Evolutionary conservation across 2,888 invertebrate species (phyloP), one percentile per base, ranked within the genome.

Genomic region (Mythimna ferrago): DNA sequence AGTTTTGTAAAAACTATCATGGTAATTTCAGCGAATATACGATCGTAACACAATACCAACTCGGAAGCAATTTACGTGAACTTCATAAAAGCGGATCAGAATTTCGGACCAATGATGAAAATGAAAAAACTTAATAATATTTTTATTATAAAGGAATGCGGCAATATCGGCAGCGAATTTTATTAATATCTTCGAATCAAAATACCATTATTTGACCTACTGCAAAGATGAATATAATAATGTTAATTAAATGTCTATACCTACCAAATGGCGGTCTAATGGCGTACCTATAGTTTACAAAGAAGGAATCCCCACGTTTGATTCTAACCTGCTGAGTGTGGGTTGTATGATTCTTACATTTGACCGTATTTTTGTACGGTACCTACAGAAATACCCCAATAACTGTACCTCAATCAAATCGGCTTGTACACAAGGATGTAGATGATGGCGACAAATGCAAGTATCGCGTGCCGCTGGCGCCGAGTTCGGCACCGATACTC

Each of bases 381-480:
- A 57, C n/a, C n/a, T n/a, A n/a, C 35, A 62, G 60, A 26, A 71
- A 10, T 48, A 65, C 41, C 32, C 35, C 54, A 73, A 62, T 51
- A 72, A 61, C 58, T 2, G 26, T 54, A 70, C 57, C 67, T 38
- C 66, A 71, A 67, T 72, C 76, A 76, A 73, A 81, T 85, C 83
- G 76, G 73, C 81, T 81, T 82, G 73, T 85, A 78, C 81, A 82
- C 82, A 84, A 86, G 56, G 51, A 84, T 84, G 84, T 87, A 87
- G 90, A 89, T 87, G 81, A 85, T 82, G 84, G 77, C 68, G 67
- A 81, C 85, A 91, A 90, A 91, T 91, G 91, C 88, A 89, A 81
- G 86, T 85, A 89, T 91, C 85, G 90, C 91, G 90, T 91, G 90
- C 73, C 61, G 66, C 62, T 70, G 51, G 65, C 56, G 78, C 71